Evolutionary conservation across 2,888 invertebrate genomes (phyloP).

Genomic region (Calameuta pallipes): DNA sequence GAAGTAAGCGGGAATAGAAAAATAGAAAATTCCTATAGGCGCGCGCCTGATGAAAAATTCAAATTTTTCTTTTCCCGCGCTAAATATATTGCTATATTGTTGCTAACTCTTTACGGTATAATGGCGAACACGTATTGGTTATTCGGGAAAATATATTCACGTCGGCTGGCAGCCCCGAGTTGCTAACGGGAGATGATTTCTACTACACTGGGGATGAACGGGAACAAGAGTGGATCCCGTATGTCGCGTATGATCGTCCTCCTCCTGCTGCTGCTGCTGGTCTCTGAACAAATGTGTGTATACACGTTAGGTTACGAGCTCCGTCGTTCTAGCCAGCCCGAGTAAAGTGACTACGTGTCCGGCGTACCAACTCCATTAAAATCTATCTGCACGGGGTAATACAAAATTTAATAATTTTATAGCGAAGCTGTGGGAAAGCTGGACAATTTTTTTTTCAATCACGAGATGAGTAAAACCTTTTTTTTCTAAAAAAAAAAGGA

Average conservation of each 20-base stretch:
- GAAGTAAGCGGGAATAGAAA: too few species aligned
- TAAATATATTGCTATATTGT: background rate
- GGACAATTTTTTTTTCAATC: background rate
- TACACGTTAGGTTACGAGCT: slow-evolving; percentile 1
- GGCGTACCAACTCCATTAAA: slow-evolving; percentile 61
- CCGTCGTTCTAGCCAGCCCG: slow-evolving; percentile 24
- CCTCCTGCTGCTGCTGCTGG: background rate
- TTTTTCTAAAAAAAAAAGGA: background rate
- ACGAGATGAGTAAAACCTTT: background rate
- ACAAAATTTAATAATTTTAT: slow-evolving; percentile 57
- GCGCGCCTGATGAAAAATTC: background rate
- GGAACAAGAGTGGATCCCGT: background rate
- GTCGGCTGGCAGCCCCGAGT: background rate
- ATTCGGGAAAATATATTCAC: background rate
- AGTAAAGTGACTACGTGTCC: slow-evolving; percentile 62
- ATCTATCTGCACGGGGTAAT: slow-evolving; percentile 51
- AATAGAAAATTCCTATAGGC: background rate
- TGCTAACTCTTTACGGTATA: background rate
- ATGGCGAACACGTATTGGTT: too few species aligned
- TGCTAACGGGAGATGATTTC: background rate
- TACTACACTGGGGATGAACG: background rate
- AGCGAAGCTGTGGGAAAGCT: slow-evolving; percentile 19
- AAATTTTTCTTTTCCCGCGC: background rate
- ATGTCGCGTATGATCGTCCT: background rate
- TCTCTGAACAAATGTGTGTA: background rate